These are phyloP conservation scores for Danaus chrysippus DNA, from an alignment of 2,888 invertebrate genomes.

Conservation along the genomic window DNA sequence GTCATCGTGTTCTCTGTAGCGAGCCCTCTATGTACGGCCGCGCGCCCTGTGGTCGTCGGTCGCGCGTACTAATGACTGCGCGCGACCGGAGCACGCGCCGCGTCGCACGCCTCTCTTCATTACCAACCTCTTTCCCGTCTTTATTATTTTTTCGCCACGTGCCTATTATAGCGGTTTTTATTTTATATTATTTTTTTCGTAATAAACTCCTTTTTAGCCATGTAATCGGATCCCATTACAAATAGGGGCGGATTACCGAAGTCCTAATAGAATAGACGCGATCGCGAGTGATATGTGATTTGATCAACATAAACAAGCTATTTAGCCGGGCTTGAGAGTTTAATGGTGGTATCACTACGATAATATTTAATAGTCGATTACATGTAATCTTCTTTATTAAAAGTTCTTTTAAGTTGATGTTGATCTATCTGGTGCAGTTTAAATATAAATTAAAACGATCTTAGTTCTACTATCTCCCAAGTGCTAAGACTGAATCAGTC, in stretches of 20 bases:
- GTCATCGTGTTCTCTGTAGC: constrained; percentile 16
- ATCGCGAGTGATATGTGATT: constrained; percentile 64
- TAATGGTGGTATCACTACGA: constrained; percentile 49
- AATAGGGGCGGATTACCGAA: constrained; percentile 45
- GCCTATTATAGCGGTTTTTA: constrained; percentile 62
- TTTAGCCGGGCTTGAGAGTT: constrained; percentile 54
- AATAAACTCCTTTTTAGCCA: constrained; percentile 43
- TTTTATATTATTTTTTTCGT: constrained; percentile 48
- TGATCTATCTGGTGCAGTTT: not conserved
- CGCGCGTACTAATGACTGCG: constrained; percentile 41
- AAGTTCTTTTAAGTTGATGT: not conserved
- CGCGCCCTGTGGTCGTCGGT: constrained; percentile 38
- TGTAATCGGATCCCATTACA: constrained; percentile 63
- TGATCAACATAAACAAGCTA: constrained; percentile 67
- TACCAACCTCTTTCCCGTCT: constrained; percentile 61
- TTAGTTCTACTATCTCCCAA: too few relatives aligned
- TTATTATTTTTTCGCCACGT: constrained; percentile 73
- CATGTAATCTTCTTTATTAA: constrained; percentile 4
- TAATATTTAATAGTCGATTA: constrained; percentile 18
- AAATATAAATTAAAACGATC: too few relatives aligned
- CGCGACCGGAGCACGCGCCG: constrained; percentile 42
- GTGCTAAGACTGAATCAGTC: too few relatives aligned
- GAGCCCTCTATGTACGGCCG: not conserved
- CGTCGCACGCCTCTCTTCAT: constrained; percentile 63
- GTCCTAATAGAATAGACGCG: constrained; percentile 42